These are phyloP conservation scores for Apolygus lucorum DNA, from an alignment of 1,140 invertebrate species.

Conservation along the genomic window DNA sequence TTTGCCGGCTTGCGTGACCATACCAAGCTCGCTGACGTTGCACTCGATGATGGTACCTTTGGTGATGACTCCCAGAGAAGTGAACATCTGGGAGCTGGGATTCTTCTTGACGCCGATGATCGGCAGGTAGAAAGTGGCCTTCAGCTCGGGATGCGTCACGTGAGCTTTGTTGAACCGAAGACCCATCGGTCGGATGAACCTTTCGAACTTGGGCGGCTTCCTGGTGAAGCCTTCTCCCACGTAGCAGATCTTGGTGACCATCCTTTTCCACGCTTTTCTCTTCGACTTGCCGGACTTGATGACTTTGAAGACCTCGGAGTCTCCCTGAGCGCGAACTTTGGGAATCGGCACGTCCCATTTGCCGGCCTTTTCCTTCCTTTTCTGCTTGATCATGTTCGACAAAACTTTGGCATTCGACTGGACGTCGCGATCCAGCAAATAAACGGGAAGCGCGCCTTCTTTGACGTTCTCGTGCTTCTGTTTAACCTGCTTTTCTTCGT, in stretches of 20 bases:
- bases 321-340: constrained; percentile 94
- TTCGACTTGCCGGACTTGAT: constrained; percentile 89
- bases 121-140: constrained; percentile 96
- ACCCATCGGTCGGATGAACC: constrained; percentile 98
- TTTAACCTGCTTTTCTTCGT: constrained; percentile 82
- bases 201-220: constrained; percentile 98
- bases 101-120: constrained; percentile 99
- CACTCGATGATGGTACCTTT: constrained; percentile 97
- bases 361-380: constrained; percentile 98
- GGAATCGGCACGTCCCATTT: constrained; percentile 99
- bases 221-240: constrained; percentile 97
- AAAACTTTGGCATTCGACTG: constrained; percentile 89
- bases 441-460: constrained; percentile 92
- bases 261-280: constrained; percentile 96
- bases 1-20: constrained; percentile 98
- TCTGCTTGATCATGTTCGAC: constrained; percentile 99
- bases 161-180: constrained; percentile 93
- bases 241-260: constrained; percentile 98
- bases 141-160: constrained; percentile 97
- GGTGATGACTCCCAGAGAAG: constrained; percentile 94
- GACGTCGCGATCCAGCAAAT: constrained; percentile 93
- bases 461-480: constrained; percentile 53
- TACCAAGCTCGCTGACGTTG: constrained; percentile 96
- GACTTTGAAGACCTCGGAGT: constrained; percentile 90
- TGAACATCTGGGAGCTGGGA: constrained; percentile 95